phyloP scores from a whole-genome alignment of 2,797 vertebrate genomes.

The Anguilla anguilla region DNA sequence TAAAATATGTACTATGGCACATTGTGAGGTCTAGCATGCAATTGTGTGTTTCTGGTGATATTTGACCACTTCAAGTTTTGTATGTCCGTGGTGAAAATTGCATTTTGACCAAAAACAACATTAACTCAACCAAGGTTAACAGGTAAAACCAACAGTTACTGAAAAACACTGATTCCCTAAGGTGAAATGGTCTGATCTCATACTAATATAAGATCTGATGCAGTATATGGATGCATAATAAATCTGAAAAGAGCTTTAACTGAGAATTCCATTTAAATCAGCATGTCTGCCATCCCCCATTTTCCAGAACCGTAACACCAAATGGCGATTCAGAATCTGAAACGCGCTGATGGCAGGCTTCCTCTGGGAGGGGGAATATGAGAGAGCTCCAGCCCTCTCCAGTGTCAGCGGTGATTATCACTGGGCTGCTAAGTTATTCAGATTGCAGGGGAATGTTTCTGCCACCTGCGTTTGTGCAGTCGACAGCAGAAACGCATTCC shows the following conservation, averaged over 20 bases:
- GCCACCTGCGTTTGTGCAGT: not conserved
- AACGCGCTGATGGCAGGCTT: not conserved
- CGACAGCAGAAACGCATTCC: not conserved
- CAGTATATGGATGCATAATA: not conserved
- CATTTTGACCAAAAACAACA: too few relatives aligned
- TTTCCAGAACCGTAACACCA: not conserved
- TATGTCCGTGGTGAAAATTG: too few relatives aligned
- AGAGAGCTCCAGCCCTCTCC: not conserved
- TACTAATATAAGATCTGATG: not conserved
- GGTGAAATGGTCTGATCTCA: too few relatives aligned
- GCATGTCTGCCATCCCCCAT: not conserved
- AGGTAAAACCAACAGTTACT: too few relatives aligned
- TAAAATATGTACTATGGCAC: too few relatives aligned
- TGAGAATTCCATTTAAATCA: not conserved
- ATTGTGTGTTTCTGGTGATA: too few relatives aligned
- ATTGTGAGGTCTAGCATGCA: too few relatives aligned
- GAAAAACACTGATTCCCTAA: too few relatives aligned
- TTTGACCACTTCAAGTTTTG: too few relatives aligned
- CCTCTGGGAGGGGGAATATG: not conserved
- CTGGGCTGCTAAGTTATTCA: not conserved
- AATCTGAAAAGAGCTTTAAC: not conserved
- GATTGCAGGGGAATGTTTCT: not conserved
- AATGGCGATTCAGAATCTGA: not conserved
- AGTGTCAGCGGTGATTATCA: not conserved
- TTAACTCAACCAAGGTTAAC: too few relatives aligned